Conservation (phyloP, 37 sponge, comb jelly and placozoan genomes). For the Hexactinellida sp. region DNA sequence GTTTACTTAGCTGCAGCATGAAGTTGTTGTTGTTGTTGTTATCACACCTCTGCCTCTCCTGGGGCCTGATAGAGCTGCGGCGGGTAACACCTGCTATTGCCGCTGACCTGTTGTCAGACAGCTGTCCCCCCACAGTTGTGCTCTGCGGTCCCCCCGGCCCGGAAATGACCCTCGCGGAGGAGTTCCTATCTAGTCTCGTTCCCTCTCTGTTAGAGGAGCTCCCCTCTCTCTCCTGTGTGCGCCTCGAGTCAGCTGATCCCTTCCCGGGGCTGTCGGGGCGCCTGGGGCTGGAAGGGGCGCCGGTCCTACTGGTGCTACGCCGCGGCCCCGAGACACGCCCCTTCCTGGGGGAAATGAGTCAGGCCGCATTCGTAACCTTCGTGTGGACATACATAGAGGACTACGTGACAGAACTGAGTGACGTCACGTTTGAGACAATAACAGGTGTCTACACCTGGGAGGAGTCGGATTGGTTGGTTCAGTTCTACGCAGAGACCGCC, state of each 20-base stretch:
- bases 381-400: background rate
- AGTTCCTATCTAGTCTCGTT: background rate
- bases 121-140: background rate
- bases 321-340: background rate
- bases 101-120: background rate
- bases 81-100: background rate
- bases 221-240: background rate
- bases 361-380: background rate
- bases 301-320: background rate
- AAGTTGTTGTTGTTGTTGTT: no score
- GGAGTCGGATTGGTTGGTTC: background rate
- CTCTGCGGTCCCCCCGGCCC: background rate
- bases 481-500: background rate
- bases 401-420: background rate
- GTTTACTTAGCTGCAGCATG: no score
- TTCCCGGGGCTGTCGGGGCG: background rate
- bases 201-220: background rate
- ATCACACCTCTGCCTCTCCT: background rate
- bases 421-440: background rate
- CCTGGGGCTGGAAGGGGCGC: background rate
- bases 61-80: background rate
- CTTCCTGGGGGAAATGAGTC: background rate
- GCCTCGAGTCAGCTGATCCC: background rate
- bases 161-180: background rate
- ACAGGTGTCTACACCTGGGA: conserved; percentile 12